Evolutionary conservation across 2,113 vertebrate species (phyloP).

Genomic region (Jacana jacana): DNA sequence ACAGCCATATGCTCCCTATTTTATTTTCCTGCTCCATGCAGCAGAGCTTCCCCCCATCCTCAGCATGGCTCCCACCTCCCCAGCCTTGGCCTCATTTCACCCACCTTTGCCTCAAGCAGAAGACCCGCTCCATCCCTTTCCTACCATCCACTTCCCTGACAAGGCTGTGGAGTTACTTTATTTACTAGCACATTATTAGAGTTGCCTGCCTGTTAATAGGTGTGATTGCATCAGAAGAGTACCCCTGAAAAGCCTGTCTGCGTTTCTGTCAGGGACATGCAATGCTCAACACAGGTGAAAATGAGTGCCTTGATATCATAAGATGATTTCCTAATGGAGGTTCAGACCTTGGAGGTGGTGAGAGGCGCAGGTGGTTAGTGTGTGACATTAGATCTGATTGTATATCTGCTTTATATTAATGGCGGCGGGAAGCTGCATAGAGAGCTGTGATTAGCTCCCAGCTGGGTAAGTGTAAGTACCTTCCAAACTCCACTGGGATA

Average conservation of each 20-base stretch:
- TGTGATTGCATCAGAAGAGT: neutral
- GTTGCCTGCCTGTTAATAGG: neutral
- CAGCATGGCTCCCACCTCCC: neutral
- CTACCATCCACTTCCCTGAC: neutral
- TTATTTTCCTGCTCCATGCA: neutral
- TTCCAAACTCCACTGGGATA: neutral
- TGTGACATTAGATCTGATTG: neutral
- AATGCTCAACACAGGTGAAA: neutral
- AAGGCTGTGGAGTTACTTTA: neutral
- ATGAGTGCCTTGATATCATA: neutral
- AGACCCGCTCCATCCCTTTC: neutral
- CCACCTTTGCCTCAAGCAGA: neutral
- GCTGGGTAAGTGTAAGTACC: neutral
- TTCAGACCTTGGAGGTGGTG: neutral
- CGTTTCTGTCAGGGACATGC: neutral
- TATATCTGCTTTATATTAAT: neutral
- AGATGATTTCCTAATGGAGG: neutral
- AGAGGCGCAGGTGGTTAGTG: neutral
- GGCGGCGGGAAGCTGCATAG: neutral
- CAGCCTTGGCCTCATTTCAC: neutral
- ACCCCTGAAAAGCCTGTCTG: neutral
- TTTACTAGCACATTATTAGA: neutral
- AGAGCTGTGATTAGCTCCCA: neutral
- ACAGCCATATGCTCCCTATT: neutral
- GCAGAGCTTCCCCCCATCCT: neutral